A percentile compares a stretch with the other conserved stretches of the same genome.
Conservation (phyloP, 2,797 vertebrate species). For the Sardinella longiceps region DNA sequence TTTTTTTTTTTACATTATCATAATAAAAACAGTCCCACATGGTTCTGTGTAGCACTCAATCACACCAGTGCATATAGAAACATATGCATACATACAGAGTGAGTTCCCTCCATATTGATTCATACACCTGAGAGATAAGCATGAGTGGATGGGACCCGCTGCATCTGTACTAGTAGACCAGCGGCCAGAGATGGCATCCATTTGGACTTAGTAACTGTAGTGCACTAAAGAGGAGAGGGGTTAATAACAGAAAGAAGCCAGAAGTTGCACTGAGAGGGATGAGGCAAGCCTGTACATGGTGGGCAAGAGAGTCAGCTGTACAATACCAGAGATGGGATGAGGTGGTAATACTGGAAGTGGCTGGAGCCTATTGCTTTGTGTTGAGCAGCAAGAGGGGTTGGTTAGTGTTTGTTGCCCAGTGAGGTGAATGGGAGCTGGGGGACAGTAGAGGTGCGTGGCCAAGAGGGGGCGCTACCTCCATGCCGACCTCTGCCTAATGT, state of each 20-base stretch:
- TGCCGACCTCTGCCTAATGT: neutral
- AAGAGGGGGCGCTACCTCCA: neutral
- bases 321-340: neutral
- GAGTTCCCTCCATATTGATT: slow-evolving; percentile 29
- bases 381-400: neutral
- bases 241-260: neutral
- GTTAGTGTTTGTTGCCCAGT: neutral
- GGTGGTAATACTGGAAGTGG: neutral
- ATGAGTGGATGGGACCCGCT: neutral
- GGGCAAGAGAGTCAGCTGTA: neutral
- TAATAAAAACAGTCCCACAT: slow-evolving; percentile 61
- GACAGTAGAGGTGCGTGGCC: no score
- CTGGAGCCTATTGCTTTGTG: neutral
- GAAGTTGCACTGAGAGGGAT: neutral
- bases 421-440: neutral
- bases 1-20: slow-evolving; percentile 45
- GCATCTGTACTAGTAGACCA: neutral
- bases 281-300: neutral
- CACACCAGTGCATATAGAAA: slow-evolving; percentile 62
- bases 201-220: neutral
- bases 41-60: slow-evolving; percentile 8
- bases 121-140: slow-evolving; percentile 29
- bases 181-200: neutral
- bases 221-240: neutral
- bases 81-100: slow-evolving; percentile 61